Evolutionary conservation across 2,888 invertebrate genomes (phyloP).

Genomic region (Portevinia maculata): DNA sequence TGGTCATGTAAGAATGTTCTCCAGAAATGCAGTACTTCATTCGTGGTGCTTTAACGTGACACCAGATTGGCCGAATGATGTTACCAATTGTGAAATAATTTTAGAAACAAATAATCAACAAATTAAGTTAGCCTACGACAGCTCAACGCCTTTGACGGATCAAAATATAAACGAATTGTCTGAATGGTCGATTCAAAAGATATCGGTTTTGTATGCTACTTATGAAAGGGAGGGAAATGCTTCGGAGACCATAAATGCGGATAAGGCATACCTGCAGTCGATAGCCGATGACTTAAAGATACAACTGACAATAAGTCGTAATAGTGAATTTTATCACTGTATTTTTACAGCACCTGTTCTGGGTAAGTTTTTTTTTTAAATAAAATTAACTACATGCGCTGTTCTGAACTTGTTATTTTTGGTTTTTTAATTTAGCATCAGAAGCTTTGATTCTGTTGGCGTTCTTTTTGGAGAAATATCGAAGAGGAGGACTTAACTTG

Average conservation of each 20-base stretch:
- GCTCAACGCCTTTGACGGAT: slow-evolving; percentile 75
- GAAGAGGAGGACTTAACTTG: slow-evolving; percentile 79
- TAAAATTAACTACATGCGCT: too few species aligned
- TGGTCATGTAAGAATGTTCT: slow-evolving; percentile 77
- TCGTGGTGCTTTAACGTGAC: slow-evolving; percentile 80
- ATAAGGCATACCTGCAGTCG: slow-evolving; percentile 69
- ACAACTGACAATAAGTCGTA: slow-evolving; percentile 78
- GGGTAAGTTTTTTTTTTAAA: slow-evolving; percentile 75
- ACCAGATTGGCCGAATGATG: slow-evolving; percentile 81
- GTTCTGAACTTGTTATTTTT: background rate
- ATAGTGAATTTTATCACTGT: slow-evolving; percentile 78
- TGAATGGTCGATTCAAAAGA: slow-evolving; percentile 78
- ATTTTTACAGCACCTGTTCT: slow-evolving; percentile 79
- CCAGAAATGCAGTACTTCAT: slow-evolving; percentile 76
- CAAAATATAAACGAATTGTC: slow-evolving; percentile 78
- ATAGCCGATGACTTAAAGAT: slow-evolving; percentile 78
- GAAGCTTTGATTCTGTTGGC: slow-evolving; percentile 78
- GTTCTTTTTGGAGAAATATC: slow-evolving; percentile 78
- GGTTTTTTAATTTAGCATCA: slow-evolving; percentile 75
- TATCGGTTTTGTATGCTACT: slow-evolving; percentile 73
- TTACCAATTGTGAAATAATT: slow-evolving; percentile 78
- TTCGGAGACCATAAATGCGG: background rate
- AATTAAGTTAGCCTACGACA: slow-evolving; percentile 76
- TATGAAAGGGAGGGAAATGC: slow-evolving; percentile 17
- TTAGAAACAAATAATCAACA: slow-evolving; percentile 72